Evolutionary conservation across 2,113 vertebrate species (phyloP).

Genomic region (Psophia crepitans): DNA sequence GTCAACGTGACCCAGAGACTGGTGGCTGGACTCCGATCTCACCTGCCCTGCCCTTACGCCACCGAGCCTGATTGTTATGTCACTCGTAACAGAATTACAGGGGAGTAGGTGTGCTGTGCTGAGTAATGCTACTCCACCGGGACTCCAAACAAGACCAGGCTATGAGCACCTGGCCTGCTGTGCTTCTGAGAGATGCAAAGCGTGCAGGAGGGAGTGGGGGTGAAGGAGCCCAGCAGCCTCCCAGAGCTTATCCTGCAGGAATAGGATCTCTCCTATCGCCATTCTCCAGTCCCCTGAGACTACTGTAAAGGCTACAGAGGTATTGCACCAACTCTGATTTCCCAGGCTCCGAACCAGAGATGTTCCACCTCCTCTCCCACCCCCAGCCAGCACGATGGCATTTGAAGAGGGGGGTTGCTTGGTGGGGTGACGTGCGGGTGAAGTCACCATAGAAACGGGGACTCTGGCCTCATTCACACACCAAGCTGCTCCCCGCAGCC

Average conservation of each 20-base stretch:
- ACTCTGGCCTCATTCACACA: not conserved
- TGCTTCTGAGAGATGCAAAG: not conserved
- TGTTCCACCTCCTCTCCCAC: not conserved
- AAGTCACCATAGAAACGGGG: conserved; percentile 44
- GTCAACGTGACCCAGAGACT: not conserved
- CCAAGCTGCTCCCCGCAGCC: not conserved
- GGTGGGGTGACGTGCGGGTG: not conserved
- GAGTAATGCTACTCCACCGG: not conserved
- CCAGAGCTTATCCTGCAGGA: fast-evolving
- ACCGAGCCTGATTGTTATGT: not conserved
- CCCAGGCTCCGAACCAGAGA: not conserved
- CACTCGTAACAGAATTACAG: not conserved
- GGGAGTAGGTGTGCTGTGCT: not conserved
- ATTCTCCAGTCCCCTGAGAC: not conserved
- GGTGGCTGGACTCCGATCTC: fast-evolving
- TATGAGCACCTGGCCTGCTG: not conserved
- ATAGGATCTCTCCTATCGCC: not conserved
- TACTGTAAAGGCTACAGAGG: not conserved
- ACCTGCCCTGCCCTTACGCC: not conserved
- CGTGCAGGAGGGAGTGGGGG: not conserved
- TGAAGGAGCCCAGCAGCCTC: not conserved
- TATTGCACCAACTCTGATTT: not conserved
- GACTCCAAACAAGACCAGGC: not conserved
- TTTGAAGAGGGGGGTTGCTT: not conserved
- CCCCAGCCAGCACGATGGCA: not conserved